Evolutionary conservation across 2,797 vertebrate genomes (phyloP).

Genomic region (Catamblyrhynchus diadema): DNA sequence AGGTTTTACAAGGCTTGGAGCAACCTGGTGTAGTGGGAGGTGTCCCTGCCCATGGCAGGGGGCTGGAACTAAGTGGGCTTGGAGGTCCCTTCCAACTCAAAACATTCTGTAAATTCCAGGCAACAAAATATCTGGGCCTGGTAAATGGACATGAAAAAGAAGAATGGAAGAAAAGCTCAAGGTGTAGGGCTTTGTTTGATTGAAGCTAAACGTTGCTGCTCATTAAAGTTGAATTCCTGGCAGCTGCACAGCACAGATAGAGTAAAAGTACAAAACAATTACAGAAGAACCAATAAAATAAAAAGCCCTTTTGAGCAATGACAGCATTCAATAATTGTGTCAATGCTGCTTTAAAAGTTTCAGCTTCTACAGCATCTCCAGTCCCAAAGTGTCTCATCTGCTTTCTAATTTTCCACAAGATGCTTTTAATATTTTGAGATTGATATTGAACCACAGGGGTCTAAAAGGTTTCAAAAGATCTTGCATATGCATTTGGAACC

Average conservation of each 20-base stretch:
- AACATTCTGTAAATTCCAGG: neutral
- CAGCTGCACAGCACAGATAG: neutral
- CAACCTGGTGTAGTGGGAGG: neutral
- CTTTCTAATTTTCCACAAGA: slow-evolving; percentile 78
- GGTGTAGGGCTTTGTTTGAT: neutral
- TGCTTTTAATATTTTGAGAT: slow-evolving; percentile 79
- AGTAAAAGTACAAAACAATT: slow-evolving; percentile 18
- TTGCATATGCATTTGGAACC: slow-evolving; percentile 74
- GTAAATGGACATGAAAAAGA: neutral
- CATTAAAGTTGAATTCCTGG: slow-evolving; percentile 1
- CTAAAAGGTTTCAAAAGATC: slow-evolving; percentile 73
- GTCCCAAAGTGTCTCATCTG: slow-evolving; percentile 74
- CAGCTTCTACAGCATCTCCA: slow-evolving; percentile 58
- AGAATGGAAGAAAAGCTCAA: neutral
- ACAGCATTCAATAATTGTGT: slow-evolving; percentile 59
- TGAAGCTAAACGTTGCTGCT: neutral
- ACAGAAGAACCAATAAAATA: slow-evolving; percentile 59
- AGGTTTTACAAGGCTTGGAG: neutral
- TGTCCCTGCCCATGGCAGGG: neutral
- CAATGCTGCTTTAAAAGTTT: slow-evolving; percentile 69
- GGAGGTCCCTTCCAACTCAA: neutral
- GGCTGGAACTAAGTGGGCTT: neutral
- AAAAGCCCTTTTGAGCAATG: slow-evolving; percentile 30
- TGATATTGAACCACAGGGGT: slow-evolving; percentile 76
- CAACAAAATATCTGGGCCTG: neutral